Conservation (phyloP, 2,888 invertebrate genomes). For the Celastrina argiolus region DNA sequence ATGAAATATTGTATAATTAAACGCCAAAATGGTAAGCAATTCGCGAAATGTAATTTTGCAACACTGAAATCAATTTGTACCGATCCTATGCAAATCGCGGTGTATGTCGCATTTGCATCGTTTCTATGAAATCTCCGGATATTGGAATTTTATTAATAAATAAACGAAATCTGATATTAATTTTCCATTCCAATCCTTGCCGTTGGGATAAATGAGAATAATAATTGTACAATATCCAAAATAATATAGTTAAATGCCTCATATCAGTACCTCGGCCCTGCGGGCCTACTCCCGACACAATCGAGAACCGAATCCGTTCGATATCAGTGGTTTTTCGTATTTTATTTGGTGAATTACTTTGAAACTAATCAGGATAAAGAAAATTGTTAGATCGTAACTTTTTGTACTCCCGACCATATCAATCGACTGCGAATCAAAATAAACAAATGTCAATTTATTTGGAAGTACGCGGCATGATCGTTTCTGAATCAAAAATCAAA, state of each 20-base stretch:
- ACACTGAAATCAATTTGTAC: slow-evolving; percentile 6
- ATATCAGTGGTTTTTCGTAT: too few relatives aligned
- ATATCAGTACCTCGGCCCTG: too few relatives aligned
- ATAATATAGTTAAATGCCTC: not conserved
- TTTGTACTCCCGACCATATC: too few relatives aligned
- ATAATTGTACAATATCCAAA: not conserved
- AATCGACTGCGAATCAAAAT: too few relatives aligned
- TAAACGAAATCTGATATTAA: not conserved
- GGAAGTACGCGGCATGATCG: too few relatives aligned
- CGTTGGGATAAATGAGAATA: not conserved
- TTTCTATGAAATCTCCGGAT: not conserved
- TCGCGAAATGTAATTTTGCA: slow-evolving; percentile 2
- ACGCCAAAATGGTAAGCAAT: not conserved
- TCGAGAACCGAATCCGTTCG: too few relatives aligned
- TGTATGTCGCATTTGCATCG: not conserved
- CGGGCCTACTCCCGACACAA: too few relatives aligned
- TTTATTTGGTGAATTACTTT: too few relatives aligned
- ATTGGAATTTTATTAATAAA: slow-evolving; percentile 8
- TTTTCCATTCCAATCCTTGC: not conserved
- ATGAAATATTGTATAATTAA: not conserved
- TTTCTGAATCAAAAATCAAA: too few relatives aligned
- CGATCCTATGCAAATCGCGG: not conserved
- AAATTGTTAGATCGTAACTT: too few relatives aligned
- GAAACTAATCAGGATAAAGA: too few relatives aligned
- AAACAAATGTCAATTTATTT: too few relatives aligned